Base-by-base conservation (phyloP, 2,113 vertebrate genomes). In the Ophthalmolycus amberensis region DNA sequence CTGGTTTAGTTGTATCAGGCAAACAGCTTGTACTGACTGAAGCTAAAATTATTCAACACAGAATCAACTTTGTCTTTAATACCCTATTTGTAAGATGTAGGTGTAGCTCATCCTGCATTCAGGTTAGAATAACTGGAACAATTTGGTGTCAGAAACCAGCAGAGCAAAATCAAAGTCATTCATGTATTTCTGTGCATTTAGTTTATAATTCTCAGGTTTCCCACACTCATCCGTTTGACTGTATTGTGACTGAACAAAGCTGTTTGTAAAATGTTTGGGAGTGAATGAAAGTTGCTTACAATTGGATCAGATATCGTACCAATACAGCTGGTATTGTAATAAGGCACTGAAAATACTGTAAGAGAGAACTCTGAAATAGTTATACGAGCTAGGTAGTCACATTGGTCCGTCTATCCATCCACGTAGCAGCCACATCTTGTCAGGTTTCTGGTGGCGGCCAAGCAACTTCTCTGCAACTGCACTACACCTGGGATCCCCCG, bases 401-500 rank as follows among this genome's bases (percentile, higher is more conserved):
- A 52, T 59, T 15, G 22, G n/a, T 65, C 15, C 27, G 14, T 62
- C 52, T n/a, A 29, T 67, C 22, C 27, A 29, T 67, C 14, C 15
- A 18, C n/a, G 37, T 46, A 74, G 37, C 58, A 60, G 50, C 44
- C 54, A 63, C 46, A 63, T 63, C 63, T 54, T 62, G 29, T 48
- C 54, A 81, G 22, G 18, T 27, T 71, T n/a, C 29, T 37, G 29
- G 10, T 66, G 60, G 58, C 38, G 48, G 71, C 18, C 68, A 62
- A 37, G 59, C 38, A 79, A 62, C 46, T 62, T 79, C n/a, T 74
- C 59, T 70, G 64, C 42, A 74, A 65, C 70, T 32, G 32, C 84
- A 83, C 71, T 79, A 65, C 10, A 20, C 25, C 25, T 25, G 66
- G 63, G 29, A 77, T 71, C 82, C 80, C 63, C 70, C 65, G 56